These are phyloP conservation scores for Heteropelma amictum DNA, from an alignment of 2,888 invertebrate species.

Conservation along the genomic window DNA sequence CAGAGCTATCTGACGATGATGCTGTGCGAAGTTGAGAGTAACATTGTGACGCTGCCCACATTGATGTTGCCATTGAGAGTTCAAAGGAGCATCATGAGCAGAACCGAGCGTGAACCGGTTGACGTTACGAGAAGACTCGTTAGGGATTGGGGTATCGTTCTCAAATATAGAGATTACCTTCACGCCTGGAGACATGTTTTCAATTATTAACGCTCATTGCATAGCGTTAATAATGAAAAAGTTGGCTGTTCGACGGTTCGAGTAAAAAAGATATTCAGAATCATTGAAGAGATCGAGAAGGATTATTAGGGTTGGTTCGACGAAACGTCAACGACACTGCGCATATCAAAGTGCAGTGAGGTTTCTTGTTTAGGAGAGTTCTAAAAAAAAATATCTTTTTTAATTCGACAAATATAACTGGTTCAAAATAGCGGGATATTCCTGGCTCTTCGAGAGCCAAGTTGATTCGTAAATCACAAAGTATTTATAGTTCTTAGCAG, in stretches of 20 bases:
- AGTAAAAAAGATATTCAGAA: background rate
- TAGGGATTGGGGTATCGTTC: slow-evolving; percentile 76
- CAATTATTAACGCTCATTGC: slow-evolving; percentile 58
- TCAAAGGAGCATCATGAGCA: slow-evolving; percentile 73
- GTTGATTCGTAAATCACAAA: slow-evolving; percentile 50
- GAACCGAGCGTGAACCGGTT: slow-evolving; percentile 68
- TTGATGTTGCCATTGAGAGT: slow-evolving; percentile 67
- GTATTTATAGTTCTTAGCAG: slow-evolving; percentile 53
- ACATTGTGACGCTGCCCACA: slow-evolving; percentile 63
- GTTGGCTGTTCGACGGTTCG: background rate
- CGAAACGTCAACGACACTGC: slow-evolving; percentile 16
- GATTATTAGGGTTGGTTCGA: background rate
- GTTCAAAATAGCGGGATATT: slow-evolving; percentile 46
- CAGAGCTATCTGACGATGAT: slow-evolving; percentile 74
- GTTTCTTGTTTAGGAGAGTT: background rate
- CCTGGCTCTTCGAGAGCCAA: slow-evolving; percentile 43
- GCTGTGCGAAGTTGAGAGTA: slow-evolving; percentile 81
- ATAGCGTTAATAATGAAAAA: background rate
- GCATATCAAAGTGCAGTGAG: background rate
- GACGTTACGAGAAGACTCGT: slow-evolving; percentile 74
- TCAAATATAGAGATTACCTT: slow-evolving; percentile 75
- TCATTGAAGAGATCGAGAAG: background rate
- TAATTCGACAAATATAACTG: slow-evolving; percentile 24
- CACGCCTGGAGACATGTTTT: slow-evolving; percentile 75
- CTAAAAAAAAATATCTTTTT: slow-evolving; percentile 24